These are phyloP conservation scores for Intellagama lesueurii DNA, from an alignment of 2,797 vertebrate species.

Conservation along the genomic window DNA sequence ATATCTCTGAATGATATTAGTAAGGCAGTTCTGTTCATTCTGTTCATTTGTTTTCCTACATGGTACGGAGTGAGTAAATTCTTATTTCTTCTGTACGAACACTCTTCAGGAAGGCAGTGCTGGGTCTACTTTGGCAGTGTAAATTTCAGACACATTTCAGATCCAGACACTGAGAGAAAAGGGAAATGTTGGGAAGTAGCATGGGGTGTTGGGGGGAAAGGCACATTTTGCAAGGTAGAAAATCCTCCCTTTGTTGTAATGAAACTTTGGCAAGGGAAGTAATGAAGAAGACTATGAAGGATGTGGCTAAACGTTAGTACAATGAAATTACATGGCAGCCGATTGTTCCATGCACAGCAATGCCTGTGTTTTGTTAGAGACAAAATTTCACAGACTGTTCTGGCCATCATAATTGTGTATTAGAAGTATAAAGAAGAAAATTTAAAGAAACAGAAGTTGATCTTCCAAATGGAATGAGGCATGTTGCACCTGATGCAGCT, in stretches of 20 bases:
- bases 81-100: neutral
- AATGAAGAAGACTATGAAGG: neutral
- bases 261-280: slow-evolving; percentile 13
- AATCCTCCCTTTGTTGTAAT: neutral
- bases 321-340: neutral
- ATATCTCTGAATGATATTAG: neutral
- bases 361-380: neutral
- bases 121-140: neutral
- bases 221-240: neutral
- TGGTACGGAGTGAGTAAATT: slow-evolving; percentile 6
- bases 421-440: neutral
- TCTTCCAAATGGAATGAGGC: slow-evolving; percentile 8
- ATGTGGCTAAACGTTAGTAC: neutral
- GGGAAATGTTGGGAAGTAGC: slow-evolving; percentile 3
- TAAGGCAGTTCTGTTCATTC: neutral
- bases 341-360: neutral
- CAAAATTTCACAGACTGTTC: neutral
- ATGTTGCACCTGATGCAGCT: neutral
- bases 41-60: slow-evolving; percentile 1
- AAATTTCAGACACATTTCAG: neutral
- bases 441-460: fast-evolving
- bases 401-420: slow-evolving; percentile 16
- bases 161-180: neutral
- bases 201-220: neutral
- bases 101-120: neutral